phyloP scores from a whole-genome alignment of 2,113 vertebrate genomes.

The Panthera leo region DNA sequence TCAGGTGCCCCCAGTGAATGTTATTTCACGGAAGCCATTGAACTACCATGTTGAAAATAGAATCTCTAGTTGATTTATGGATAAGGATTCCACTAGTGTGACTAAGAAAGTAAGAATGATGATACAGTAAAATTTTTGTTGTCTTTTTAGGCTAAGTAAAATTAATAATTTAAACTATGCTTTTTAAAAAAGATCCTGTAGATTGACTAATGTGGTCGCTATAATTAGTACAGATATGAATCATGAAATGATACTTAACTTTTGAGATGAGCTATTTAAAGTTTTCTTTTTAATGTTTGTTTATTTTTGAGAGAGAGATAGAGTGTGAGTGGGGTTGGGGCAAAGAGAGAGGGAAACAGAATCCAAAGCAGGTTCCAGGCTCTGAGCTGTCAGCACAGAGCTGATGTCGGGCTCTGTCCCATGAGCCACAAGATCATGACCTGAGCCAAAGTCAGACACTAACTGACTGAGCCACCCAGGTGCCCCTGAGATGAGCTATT shows the following conservation, averaged over 20 bases:
- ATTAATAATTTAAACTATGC: conserved; percentile 5
- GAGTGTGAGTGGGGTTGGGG: too few relatives aligned
- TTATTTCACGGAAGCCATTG: neutral
- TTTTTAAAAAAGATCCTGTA: neutral
- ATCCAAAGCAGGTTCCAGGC: too few relatives aligned
- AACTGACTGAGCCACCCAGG: too few relatives aligned
- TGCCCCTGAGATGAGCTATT: neutral
- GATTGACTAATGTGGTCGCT: neutral
- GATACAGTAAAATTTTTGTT: neutral
- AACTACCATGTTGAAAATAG: neutral
- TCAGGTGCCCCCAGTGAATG: neutral
- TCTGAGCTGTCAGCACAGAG: too few relatives aligned
- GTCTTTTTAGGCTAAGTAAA: conserved; percentile 4
- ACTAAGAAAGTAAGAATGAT: neutral
- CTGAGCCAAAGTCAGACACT: too few relatives aligned
- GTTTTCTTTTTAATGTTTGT: too few relatives aligned
- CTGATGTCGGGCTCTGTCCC: too few relatives aligned
- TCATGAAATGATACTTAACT: neutral
- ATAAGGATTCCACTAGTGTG: neutral
- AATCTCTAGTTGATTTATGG: neutral
- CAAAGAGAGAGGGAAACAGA: too few relatives aligned
- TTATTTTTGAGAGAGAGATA: too few relatives aligned
- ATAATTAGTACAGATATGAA: neutral
- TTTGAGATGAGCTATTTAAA: conserved; percentile 5
- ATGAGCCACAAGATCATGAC: too few relatives aligned